phyloP scores from a whole-genome alignment of 2,113 vertebrate species.

The Colius striatus region DNA sequence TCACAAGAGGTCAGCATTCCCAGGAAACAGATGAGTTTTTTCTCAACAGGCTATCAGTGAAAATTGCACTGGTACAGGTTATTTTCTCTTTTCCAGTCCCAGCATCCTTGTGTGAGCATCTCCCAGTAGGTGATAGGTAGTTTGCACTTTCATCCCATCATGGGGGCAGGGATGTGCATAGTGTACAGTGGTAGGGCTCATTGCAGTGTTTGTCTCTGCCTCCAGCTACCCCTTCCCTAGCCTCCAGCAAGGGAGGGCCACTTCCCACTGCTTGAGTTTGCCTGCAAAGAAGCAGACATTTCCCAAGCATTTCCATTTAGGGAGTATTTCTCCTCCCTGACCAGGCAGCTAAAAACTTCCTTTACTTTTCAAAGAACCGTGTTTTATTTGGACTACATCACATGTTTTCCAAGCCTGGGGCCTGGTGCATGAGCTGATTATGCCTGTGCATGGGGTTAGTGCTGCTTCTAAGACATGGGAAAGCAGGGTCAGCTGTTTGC shows the following conservation, averaged over 20 bases:
- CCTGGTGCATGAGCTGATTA: not conserved
- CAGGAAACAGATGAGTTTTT: no score
- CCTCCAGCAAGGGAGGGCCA: not conserved
- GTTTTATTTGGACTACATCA: not conserved
- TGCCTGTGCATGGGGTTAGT: not conserved
- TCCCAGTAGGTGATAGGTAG: not conserved
- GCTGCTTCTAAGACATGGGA: not conserved
- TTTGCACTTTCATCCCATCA: not conserved
- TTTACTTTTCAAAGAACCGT: not conserved
- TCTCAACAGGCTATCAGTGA: not conserved
- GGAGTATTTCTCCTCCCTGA: not conserved
- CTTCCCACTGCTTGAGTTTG: not conserved
- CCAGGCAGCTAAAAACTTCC: not conserved
- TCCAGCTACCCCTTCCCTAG: not conserved
- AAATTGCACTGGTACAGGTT: not conserved
- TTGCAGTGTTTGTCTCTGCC: not conserved
- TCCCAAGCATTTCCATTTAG: not conserved
- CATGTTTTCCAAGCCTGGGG: not conserved
- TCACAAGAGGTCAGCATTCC: not conserved
- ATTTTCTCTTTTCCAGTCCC: not conserved
- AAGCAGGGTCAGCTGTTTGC: not conserved
- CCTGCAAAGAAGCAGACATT: not conserved
- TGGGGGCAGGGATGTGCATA: not conserved
- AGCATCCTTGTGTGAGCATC: not conserved
- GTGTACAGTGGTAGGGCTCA: accelerated